These are phyloP conservation scores for Drosophila planitibia DNA, from an alignment of 2,888 invertebrate species.

Conservation along the genomic window DNA sequence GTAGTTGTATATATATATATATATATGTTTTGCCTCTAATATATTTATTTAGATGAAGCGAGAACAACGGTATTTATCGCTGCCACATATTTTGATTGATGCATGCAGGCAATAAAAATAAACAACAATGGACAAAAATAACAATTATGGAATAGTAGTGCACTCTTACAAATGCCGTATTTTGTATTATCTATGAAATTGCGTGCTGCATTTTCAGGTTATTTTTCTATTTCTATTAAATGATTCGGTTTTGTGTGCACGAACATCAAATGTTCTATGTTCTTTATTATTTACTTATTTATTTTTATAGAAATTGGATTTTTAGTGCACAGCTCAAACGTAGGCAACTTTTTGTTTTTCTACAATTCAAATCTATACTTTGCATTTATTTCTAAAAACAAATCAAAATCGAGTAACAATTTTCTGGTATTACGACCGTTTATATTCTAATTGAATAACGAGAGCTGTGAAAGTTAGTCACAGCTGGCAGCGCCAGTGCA, in stretches of 20 bases:
- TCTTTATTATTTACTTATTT: background rate
- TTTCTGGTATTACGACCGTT: background rate
- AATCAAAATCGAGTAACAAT: background rate
- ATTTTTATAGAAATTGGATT: background rate
- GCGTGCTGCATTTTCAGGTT: constrained; percentile 29
- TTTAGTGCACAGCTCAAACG: background rate
- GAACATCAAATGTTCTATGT: constrained; percentile 19
- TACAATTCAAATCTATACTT: background rate
- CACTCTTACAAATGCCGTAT: background rate
- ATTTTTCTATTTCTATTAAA: constrained; percentile 51
- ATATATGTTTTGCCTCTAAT: background rate
- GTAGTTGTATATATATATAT: background rate
- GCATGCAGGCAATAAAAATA: constrained; percentile 28
- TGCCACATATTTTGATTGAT: constrained; percentile 43
- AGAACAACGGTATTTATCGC: constrained; percentile 24
- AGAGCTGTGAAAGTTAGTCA: constrained; percentile 6
- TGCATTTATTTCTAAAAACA: background rate
- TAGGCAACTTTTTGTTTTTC: too few species aligned
- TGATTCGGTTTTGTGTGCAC: constrained; percentile 22
- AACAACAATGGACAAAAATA: constrained; percentile 7
- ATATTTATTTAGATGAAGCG: constrained; percentile 28
- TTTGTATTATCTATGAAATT: constrained; percentile 36
- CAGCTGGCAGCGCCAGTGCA: constrained; percentile 73
- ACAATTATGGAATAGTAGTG: background rate
- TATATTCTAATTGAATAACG: constrained; percentile 19